Base-by-base conservation (phyloP, 2,797 vertebrate species). In the Hyperoplus immaculatus region DNA sequence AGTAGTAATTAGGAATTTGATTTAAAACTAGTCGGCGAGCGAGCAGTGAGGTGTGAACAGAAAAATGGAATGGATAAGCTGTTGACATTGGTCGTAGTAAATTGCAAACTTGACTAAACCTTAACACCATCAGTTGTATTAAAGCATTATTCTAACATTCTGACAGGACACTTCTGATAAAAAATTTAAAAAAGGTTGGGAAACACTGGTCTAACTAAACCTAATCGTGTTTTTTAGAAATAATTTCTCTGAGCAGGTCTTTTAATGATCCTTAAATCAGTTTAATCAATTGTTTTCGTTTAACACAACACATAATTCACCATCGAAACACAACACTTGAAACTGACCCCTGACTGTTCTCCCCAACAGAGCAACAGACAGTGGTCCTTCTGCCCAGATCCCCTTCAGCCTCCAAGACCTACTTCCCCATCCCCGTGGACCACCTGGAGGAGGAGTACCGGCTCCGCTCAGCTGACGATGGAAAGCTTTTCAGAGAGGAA, bases 401-500 rank as follows among this genome's bases (percentile, higher is more conserved):
- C 0, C 95, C 97, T 5, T 97, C 97, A 0, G 94, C 97, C 69
- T 95, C 96, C 4, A 98, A 96, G 94, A 97, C 96, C 69, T 98
- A 97, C 91, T 91, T 97, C 54, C 96, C 98, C 11, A 96, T 99
- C 81, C 95, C 96, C 0, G 95, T 98, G 88, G 97, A 96, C 0
- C 94, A 93, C 59, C 93, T 99, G 2, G 98, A 99, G 87, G 97
- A 99, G 16, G 98, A 98, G 66, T 95, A 96, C 80, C 90, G 98
- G 18, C 80, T 96, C 38, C 96, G 98, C 49, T 98, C 97, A 0
- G 98, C 98, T 0, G 98, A 99, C 0, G 98, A 99, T 72, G 96
- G 98, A 49, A 99, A 99, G 61, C 95, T 96, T 54, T 99, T 99
- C 87, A 94, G 98, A 1, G 98, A 98, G 77, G 97, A 99, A 90